Conservation (phyloP, 2,888 invertebrate species). For the Quadroppia sp. region DNA sequence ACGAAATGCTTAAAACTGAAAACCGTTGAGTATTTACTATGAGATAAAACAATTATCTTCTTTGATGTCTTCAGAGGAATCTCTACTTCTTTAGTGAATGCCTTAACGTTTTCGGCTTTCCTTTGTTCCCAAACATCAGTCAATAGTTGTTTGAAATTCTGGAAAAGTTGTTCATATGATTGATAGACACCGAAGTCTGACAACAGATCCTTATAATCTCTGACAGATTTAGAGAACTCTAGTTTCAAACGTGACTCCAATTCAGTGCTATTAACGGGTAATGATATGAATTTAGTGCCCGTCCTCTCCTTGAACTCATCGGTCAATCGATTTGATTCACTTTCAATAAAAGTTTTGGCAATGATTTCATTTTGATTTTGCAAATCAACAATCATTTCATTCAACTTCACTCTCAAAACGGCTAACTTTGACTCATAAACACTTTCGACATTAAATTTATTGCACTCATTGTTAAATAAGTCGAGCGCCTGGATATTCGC, state of each 20-base stretch:
- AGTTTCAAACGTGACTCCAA: constrained; percentile 26
- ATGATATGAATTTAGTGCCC: neutral
- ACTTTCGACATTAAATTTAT: constrained; percentile 4
- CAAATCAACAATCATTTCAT: neutral
- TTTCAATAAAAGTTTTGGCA: constrained; percentile 31
- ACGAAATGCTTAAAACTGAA: constrained; percentile 46
- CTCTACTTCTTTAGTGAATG: constrained; percentile 45
- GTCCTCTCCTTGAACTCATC: constrained; percentile 18
- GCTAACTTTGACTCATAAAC: constrained; percentile 31
- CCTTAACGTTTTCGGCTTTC: constrained; percentile 46
- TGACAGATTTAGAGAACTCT: neutral
- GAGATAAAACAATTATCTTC: constrained; percentile 44
- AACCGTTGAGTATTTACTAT: constrained; percentile 44
- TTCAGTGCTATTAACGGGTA: constrained; percentile 28
- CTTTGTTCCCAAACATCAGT: constrained; percentile 35
- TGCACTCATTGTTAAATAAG: constrained; percentile 13
- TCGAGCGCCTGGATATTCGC: neutral
- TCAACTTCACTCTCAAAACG: constrained; percentile 17
- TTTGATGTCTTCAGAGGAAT: constrained; percentile 45
- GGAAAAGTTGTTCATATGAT: neutral
- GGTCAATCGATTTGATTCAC: neutral
- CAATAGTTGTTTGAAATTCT: constrained; percentile 37
- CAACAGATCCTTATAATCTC: constrained; percentile 36
- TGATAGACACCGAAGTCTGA: constrained; percentile 40
- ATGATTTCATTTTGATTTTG: constrained; percentile 32